Evolutionary conservation across 2,113 vertebrate genomes (phyloP), one percentile per base, ranked within the genome.

Genomic region (Perca flavescens): DNA sequence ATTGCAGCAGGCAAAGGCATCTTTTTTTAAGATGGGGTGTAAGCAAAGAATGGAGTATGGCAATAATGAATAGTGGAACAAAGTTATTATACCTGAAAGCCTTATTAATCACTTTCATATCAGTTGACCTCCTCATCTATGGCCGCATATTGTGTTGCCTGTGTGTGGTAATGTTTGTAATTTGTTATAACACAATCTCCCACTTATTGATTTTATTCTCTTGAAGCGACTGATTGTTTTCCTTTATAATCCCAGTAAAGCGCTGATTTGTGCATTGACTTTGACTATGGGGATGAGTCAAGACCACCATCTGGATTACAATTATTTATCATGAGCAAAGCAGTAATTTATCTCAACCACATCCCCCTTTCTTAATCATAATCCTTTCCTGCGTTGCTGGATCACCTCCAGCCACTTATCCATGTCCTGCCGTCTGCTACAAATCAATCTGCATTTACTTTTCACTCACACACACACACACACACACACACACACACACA

Each of bases 391-490:
- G 79, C 0, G 8, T 76, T 85, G 72, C 69, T 83, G 85, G 74
- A 89, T 86, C 56, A 69, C 76, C 79, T 86, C 85, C 70, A 87
- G 80, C 71, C 74, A 79, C 68, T 86, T 77, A 52, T 78, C 71
- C 52, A 12, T 53, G 61, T 77, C 79, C 72, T 53, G 54, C 57
- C 3, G 17, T 57, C 75, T 80, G 81, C 65, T 67, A 72, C 63
- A 87, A 78, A 74, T 68, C 54, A 82, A 87, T 87, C 69, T 82
- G 65, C 65, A 49, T 73, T 74, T 56, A 58, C 53, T 74, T 43
- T 43, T 11, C 8, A 40, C 36, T 10, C 36, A 40, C 36, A 40
- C 36, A 36, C 36, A 36, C 36, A 36, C 36, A 8, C 40, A 43
- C 40, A 43, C 10, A 11, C 40, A 43, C 40, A 43, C 2, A 11